These are phyloP conservation scores for Scolopax mira DNA, from an alignment of 2,113 vertebrate genomes.

Conservation along the genomic window DNA sequence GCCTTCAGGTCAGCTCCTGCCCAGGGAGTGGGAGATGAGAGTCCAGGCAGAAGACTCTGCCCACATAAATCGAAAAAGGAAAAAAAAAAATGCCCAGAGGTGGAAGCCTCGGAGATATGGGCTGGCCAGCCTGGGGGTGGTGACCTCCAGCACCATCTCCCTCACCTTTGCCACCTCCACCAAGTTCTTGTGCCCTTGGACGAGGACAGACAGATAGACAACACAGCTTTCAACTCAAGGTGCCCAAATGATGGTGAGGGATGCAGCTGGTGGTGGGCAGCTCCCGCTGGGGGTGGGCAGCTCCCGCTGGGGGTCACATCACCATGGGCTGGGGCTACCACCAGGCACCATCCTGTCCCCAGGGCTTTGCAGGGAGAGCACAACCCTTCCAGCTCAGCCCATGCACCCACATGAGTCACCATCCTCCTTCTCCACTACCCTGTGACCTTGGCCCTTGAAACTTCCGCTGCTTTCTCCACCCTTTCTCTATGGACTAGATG, in stretches of 20 bases:
- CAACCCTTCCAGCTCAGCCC: neutral
- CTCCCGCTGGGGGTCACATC: neutral
- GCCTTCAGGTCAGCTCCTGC: neutral
- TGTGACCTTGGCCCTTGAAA: neutral
- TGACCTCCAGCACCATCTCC: neutral
- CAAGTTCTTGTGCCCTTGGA: neutral
- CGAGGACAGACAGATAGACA: neutral
- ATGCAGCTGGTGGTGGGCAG: neutral
- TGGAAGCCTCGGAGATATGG: neutral
- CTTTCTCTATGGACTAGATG: conserved; percentile 14
- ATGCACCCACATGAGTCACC: neutral
- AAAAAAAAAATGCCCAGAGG: neutral
- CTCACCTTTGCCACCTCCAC: neutral
- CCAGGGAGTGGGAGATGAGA: neutral
- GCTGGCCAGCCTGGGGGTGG: neutral
- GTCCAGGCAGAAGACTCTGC: neutral
- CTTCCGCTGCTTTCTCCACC: conserved; percentile 16
- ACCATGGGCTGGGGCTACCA: neutral
- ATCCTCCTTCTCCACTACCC: neutral
- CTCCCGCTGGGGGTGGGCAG: neutral
- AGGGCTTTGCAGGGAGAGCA: neutral
- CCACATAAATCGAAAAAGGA: neutral
- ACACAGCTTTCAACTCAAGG: neutral
- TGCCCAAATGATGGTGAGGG: neutral
- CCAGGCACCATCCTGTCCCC: neutral